Evolutionary conservation across 2,113 vertebrate genomes (phyloP).

Genomic region (Caretta caretta): DNA sequence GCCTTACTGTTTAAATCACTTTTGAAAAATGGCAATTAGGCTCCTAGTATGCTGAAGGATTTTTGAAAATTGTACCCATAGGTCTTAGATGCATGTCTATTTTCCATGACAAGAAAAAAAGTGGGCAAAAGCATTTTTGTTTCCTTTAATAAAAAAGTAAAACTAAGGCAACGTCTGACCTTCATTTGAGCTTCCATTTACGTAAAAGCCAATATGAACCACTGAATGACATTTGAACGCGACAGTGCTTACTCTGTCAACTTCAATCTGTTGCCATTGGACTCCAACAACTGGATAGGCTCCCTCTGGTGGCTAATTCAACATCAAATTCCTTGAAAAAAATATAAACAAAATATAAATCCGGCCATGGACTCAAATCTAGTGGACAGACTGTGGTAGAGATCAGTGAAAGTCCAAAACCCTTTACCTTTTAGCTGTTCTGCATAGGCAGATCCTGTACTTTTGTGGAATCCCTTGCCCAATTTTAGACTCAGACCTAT

Average conservation of each 20-base stretch:
- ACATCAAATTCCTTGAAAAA: neutral
- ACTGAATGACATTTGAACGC: neutral
- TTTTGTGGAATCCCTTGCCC: neutral
- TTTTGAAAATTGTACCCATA: neutral
- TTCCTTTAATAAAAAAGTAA: neutral
- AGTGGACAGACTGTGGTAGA: neutral
- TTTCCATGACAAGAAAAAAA: neutral
- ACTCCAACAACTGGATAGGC: neutral
- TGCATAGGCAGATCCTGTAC: neutral
- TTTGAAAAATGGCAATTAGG: neutral
- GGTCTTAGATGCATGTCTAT: neutral
- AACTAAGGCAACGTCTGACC: neutral
- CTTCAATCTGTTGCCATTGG: neutral
- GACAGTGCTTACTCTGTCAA: neutral
- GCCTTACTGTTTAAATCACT: neutral
- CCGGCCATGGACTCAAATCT: neutral
- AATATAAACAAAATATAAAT: neutral
- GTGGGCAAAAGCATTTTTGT: neutral
- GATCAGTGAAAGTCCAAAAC: neutral
- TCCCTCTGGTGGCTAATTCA: neutral
- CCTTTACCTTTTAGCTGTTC: too few species aligned
- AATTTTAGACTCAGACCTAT: neutral
- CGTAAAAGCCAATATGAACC: neutral
- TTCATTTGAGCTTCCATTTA: neutral
- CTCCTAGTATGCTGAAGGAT: neutral